These are phyloP conservation scores for Dasyurus viverrinus DNA, from an alignment of 2,113 vertebrate genomes.

Conservation along the genomic window DNA sequence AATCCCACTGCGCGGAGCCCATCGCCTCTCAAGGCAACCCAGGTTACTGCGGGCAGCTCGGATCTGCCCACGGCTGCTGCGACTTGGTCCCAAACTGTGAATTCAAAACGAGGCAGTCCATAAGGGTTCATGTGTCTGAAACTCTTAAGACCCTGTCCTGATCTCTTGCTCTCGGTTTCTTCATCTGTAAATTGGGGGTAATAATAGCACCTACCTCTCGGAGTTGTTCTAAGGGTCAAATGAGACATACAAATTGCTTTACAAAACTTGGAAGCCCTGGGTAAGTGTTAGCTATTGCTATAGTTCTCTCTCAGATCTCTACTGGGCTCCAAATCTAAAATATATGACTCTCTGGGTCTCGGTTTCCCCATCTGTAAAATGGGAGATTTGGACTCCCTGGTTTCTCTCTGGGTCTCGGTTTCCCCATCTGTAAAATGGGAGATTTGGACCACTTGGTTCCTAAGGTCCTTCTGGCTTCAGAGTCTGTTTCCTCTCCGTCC, in stretches of 20 bases:
- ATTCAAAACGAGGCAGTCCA: background rate
- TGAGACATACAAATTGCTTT: background rate
- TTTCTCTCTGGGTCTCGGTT: background rate
- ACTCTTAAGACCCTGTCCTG: background rate
- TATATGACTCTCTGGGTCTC: background rate
- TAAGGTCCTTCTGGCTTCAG: background rate
- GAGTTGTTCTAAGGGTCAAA: background rate
- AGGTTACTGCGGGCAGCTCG: background rate
- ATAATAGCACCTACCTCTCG: background rate
- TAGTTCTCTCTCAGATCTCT: background rate
- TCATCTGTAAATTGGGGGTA: background rate
- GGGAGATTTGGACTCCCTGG: background rate
- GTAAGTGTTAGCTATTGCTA: background rate
- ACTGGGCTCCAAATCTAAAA: no score
- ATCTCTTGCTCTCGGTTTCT: no score
- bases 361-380: background rate
- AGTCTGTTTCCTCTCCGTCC: background rate
- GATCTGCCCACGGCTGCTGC: background rate
- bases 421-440: background rate
- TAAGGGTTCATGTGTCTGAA: background rate
- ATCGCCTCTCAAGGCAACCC: background rate
- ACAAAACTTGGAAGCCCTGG: background rate
- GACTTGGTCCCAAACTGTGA: background rate
- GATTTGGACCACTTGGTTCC: background rate
- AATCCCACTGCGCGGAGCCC: background rate